Base-by-base conservation (phyloP, 2,797 vertebrate genomes). In the Tragopan temminckii region DNA sequence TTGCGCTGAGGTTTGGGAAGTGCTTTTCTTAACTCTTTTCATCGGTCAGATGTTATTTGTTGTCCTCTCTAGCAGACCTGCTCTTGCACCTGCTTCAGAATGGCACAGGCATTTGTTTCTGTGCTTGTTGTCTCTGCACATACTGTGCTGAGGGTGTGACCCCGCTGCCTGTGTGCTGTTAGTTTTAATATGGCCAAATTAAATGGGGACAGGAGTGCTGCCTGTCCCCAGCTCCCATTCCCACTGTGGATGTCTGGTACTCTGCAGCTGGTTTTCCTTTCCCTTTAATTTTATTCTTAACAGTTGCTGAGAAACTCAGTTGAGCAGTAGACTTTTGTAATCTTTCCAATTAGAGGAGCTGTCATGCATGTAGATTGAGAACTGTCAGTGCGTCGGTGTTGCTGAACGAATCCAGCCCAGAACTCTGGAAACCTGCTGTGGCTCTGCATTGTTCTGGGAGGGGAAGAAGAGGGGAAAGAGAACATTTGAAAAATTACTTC, bases 241-340 rank as follows among this genome's bases (percentile, higher is more conserved):
- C 78, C 36, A 4, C 9, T 57, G n/a, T 31, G 0, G 1, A 11
- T 53, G 25, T 16, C 1, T 2, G 35, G 7, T 43, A 21, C 33
- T 35, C 25, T 10, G 8, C 48, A 45, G 5, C 53, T 80, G 25
- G 21, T 29, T 42, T 55, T 31, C 29, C 9, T 59, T 72, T 46
- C 50, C 19, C 55, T 61, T 45, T 25, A 4, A 35, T 50, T 81
- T 53, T 29, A 23, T 53, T 48, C 68, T 48, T 17, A 17, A 18
- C 24, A 11, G 25, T 33, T 29, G 45, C 38, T 63, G 58, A 62
- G 20, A 59, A 53, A 38, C 36, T 68, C 20, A 31, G 25, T 52
- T 64, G 71, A 48, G 55, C 50, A 8, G 27, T 21, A 35, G 52
- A 4, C 57, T 62, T 38, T 64, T n/a, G 31, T 9, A 82, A 23